These are phyloP conservation scores for Aurelia sp. DNA, from an alignment of 30 jellyfish, hydroid and myxozoan species.

Conservation along the genomic window DNA sequence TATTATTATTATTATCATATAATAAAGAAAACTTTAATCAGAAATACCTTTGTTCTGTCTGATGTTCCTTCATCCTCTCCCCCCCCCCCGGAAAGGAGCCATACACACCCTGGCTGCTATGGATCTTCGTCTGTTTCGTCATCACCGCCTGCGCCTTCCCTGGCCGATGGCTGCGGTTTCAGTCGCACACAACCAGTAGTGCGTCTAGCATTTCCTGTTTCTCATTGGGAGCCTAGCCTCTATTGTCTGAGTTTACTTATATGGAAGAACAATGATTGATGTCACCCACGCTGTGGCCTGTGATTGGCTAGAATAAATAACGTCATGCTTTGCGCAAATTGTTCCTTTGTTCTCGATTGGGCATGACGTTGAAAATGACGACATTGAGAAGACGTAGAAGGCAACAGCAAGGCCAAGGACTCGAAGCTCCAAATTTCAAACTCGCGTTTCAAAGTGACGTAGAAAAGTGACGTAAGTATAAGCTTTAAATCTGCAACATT, in stretches of 20 bases:
- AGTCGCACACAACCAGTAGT: not conserved
- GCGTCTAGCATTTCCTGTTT: not conserved
- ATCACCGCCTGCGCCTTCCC: too few relatives aligned
- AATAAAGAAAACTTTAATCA: too few relatives aligned
- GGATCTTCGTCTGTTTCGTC: too few relatives aligned
- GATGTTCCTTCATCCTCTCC: too few relatives aligned
- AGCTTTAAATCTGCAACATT: slow-evolving; percentile 41
- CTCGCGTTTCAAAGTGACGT: slow-evolving; percentile 75
- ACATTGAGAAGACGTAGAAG: slow-evolving; percentile 73
- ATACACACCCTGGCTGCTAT: too few relatives aligned
- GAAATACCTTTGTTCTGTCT: too few relatives aligned
- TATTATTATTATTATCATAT: too few relatives aligned
- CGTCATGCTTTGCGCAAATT: slow-evolving; percentile 81
- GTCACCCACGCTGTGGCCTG: slow-evolving; percentile 17
- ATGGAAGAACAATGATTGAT: slow-evolving; percentile 41
- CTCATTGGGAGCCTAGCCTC: not conserved
- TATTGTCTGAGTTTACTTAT: slow-evolving; percentile 38
- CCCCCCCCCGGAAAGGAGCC: too few relatives aligned
- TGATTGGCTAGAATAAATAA: slow-evolving; percentile 61
- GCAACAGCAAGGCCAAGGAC: slow-evolving; percentile 35
- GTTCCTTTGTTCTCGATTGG: slow-evolving; percentile 61
- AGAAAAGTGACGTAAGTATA: slow-evolving; percentile 85
- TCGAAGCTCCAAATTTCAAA: slow-evolving; percentile 30
- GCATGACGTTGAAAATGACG: slow-evolving; percentile 83
- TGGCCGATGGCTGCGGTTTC: too few relatives aligned